Evolutionary conservation across 2,797 vertebrate genomes (phyloP), one percentile per base, ranked within the genome.

Genomic region (Anguilla marmorata): DNA sequence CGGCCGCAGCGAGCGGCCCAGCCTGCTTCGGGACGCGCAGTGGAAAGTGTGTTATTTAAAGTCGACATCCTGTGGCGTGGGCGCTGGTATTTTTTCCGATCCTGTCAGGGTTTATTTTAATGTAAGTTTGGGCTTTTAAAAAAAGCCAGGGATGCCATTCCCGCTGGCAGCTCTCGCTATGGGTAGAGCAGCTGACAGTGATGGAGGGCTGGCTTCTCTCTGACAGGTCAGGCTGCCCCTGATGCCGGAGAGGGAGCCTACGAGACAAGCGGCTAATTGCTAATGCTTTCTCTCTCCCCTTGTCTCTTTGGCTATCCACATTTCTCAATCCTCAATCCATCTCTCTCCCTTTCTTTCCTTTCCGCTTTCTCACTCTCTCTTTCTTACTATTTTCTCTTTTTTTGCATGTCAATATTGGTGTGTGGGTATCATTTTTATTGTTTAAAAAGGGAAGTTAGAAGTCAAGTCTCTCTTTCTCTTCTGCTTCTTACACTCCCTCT

Each of bases 11-110:
- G 45, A 21, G 66, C 16, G 3, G 60, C 85, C 7, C 69, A 69
- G 85, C 83, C 52, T 16, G 27, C 19, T 90, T 86, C 86, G 86
- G 83, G 84, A 84, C 48, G 63, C 48, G 89, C 60, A 89, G 87
- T 86, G 91, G 92, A 95, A 95, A 94, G 91, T 86, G 88, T 85
- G 89, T 91, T 94, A 93, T 92, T 94, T 91, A 93, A 91, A 92
- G 69, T 37, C 91, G 87, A 90, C 92, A 88, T 93, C 93, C 92
- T 85, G 72, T 7, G 76, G 91, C 33, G 89, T 88, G 87, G 90
- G 86, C 88, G 74, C 30, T 82, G 89, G 88, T 86, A 92, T 92
- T 93, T 93, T 91, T 92, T 93, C 92, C 93, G 90, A 89, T 86
- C 87, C 86, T 90, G 91, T 90, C 91, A 90, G 90, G 89, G 89